A percentile compares a stretch with the other conserved stretches of the same genome.
phyloP scores from a whole-genome alignment of 2,888 invertebrate genomes.

The Elysia crispata region DNA sequence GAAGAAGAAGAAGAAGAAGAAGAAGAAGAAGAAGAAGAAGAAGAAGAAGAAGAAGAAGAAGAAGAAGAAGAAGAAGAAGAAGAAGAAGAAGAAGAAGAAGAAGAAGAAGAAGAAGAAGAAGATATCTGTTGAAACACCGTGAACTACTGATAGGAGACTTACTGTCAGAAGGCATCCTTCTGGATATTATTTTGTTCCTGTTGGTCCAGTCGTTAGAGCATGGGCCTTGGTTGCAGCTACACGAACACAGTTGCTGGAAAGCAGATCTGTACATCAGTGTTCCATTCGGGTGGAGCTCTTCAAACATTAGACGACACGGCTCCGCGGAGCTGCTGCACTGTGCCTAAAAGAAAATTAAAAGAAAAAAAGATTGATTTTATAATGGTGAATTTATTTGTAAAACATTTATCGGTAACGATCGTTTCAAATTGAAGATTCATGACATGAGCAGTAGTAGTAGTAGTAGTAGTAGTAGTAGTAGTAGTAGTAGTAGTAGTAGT shows the following conservation, averaged over 20 bases:
- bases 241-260: slow-evolving; percentile 6
- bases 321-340: background rate
- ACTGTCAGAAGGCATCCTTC: slow-evolving; percentile 13
- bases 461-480: no score
- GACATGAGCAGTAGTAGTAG: background rate
- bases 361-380: no score
- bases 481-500: no score
- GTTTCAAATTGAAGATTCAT: background rate
- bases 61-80: no score
- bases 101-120: no score
- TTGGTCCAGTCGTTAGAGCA: slow-evolving; percentile 30
- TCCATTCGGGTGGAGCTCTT: background rate
- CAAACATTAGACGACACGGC: slow-evolving; percentile 23
- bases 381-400: background rate
- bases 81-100: no score
- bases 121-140: background rate
- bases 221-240: background rate
- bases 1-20: slow-evolving; percentile 26
- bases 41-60: slow-evolving; percentile 18
- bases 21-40: slow-evolving; percentile 32
- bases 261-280: background rate
- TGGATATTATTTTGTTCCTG: background rate
- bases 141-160: background rate
- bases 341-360: no score
- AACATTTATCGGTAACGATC: no score